Evolutionary conservation across 2,797 vertebrate genomes (phyloP), one percentile per base, ranked within the genome.

Genomic region (Ciconia nigra): DNA sequence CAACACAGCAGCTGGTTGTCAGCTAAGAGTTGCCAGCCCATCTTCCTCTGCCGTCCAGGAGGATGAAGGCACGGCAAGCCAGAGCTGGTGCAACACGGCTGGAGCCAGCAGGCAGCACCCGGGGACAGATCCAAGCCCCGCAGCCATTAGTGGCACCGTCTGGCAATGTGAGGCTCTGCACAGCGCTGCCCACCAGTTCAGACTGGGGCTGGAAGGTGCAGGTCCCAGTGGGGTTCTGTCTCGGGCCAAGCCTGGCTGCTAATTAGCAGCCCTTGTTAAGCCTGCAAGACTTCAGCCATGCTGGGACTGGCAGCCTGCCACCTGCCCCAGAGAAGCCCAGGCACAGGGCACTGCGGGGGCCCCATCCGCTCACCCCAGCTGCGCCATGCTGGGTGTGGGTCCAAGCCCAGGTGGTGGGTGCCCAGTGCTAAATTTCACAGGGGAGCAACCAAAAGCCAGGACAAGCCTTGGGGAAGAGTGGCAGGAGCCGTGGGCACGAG

Each of bases 331-430:
- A 29, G 62, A 31, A 33, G 22, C 11, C 25, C 15, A 2, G 39
- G 55, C 35, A 35, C 29, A 9, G 13, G 46, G 21, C n/a, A 28
- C 21, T 1, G 3, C 1, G 4, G 47, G 21, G 41, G 3, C 9
- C 24, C 55, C 42, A 13, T 7, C 19, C 1, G 1, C 19, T 37
- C 49, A 17, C 35, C 63, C 16, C 5, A 1, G 14, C 72, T 57
- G 25, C 31, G 33, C 41, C 55, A 11, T 0, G 1, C 26, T 0
- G 1, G 42, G 5, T 39, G 19, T 1, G 0, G 55, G 47, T 33
- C 72, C 49, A 24, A 33, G 42, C 47, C 67, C 3, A 2, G 37
- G 9, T 1, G 1, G 65, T 24, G 58, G 24, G 25, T 76, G 19
- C 29, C 37, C 2, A 1, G 15, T 28, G 18, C 21, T 82, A 57